Conservation (phyloP, 2,888 invertebrate genomes). For the Rotaria magnacalcarata region DNA sequence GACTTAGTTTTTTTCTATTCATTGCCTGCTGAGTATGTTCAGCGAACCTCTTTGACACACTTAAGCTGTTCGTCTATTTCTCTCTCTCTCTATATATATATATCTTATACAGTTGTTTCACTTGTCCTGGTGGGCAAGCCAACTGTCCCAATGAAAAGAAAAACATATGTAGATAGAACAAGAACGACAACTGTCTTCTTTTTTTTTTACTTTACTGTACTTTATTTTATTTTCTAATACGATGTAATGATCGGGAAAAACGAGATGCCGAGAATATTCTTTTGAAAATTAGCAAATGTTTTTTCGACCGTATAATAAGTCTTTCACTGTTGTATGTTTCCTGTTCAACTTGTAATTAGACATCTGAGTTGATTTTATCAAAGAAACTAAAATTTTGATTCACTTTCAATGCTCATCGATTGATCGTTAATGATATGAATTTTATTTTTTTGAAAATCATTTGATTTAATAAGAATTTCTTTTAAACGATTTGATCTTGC, state of each 20-base stretch:
- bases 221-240: background rate
- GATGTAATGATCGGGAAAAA: conserved; percentile 28
- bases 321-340: background rate
- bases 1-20: background rate
- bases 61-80: conserved; percentile 27
- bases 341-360: conserved; percentile 14
- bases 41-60: conserved; percentile 29
- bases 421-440: background rate
- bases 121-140: conserved; percentile 12
- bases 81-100: background rate
- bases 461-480: background rate
- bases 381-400: background rate
- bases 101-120: conserved; percentile 5
- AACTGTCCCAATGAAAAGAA: conserved; percentile 15
- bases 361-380: conserved; percentile 11
- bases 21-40: conserved; percentile 7
- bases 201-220: background rate
- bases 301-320: background rate
- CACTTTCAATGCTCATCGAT: background rate
- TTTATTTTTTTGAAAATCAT: background rate
- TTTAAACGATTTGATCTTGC: background rate
- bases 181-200: conserved; percentile 15
- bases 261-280: background rate
- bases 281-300: background rate
- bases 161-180: conserved; percentile 16